These are phyloP conservation scores for Hippocampus kuda DNA, from an alignment of 2,797 vertebrate species.

Conservation along the genomic window DNA sequence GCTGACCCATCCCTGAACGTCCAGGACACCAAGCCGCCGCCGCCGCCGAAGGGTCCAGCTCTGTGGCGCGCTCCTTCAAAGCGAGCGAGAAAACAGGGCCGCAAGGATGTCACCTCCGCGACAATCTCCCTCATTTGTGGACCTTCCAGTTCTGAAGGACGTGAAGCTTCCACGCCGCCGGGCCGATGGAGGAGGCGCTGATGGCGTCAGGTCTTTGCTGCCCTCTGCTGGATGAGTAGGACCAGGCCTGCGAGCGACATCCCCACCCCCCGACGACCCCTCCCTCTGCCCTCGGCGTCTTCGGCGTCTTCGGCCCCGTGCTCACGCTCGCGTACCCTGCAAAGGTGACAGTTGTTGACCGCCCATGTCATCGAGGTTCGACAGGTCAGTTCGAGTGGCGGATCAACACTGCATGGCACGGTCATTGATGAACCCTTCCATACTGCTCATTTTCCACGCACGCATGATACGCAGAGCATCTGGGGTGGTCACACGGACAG, in stretches of 20 bases:
- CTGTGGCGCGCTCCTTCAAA: not conserved
- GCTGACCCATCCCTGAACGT: constrained; percentile 7
- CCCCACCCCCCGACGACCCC: constrained; percentile 31
- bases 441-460: too few relatives aligned
- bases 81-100: constrained; percentile 4
- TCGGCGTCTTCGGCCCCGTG: constrained; percentile 45
- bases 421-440: too few relatives aligned
- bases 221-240: constrained; percentile 22
- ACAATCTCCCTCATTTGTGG: constrained; percentile 51
- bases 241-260: constrained; percentile 36
- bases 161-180: constrained; percentile 50
- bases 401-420: too few relatives aligned
- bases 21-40: not conserved
- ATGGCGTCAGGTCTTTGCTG: constrained; percentile 21
- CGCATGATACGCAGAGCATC: too few relatives aligned
- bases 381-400: too few relatives aligned
- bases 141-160: constrained; percentile 75
- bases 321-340: constrained; percentile 53
- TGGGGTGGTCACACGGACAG: too few relatives aligned
- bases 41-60: too few relatives aligned
- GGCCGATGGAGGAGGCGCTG: constrained; percentile 31
- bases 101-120: not conserved
- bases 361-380: too few relatives aligned
- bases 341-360: not conserved
- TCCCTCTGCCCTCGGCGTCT: constrained; percentile 53